These are phyloP conservation scores for Athripsodes cinereus DNA, from an alignment of 2,888 invertebrate genomes.

Conservation along the genomic window DNA sequence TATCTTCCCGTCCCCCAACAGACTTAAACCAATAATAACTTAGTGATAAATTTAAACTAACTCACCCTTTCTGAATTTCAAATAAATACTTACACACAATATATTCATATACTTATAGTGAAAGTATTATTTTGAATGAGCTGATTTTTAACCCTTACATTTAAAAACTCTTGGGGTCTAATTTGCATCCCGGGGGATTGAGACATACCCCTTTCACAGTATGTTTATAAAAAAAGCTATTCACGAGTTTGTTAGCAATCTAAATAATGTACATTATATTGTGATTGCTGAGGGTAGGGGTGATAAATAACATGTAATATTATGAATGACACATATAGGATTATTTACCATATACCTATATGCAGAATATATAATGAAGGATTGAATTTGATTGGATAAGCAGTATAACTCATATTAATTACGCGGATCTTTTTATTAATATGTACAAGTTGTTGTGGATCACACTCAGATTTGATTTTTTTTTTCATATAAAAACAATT, in stretches of 20 bases:
- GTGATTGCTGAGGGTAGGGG: slow-evolving; percentile 10
- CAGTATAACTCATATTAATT: too few relatives aligned
- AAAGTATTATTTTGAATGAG: slow-evolving; percentile 7
- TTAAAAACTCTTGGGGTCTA: slow-evolving; percentile 20
- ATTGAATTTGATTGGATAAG: too few relatives aligned
- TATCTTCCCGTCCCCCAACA: background rate
- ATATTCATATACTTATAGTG: background rate
- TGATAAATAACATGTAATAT: slow-evolving; percentile 4
- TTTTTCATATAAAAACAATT: too few relatives aligned
- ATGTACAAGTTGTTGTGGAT: too few relatives aligned
- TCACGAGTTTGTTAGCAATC: slow-evolving; percentile 18
- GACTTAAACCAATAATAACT: slow-evolving; percentile 21
- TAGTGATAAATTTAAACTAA: slow-evolving; percentile 20
- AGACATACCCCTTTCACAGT: slow-evolving; percentile 15
- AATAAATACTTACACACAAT: slow-evolving; percentile 9
- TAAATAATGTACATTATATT: background rate
- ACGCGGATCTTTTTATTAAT: too few relatives aligned
- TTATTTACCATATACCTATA: too few relatives aligned
- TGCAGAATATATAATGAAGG: too few relatives aligned
- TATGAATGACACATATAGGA: background rate
- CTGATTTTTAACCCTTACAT: slow-evolving; percentile 12
- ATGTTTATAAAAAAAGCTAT: slow-evolving; percentile 19
- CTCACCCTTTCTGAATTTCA: slow-evolving; percentile 21
- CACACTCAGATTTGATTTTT: too few relatives aligned
- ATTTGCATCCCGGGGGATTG: slow-evolving; percentile 26